Base-by-base conservation (phyloP, 2,888 invertebrate genomes). In the Craniophora ligustri region DNA sequence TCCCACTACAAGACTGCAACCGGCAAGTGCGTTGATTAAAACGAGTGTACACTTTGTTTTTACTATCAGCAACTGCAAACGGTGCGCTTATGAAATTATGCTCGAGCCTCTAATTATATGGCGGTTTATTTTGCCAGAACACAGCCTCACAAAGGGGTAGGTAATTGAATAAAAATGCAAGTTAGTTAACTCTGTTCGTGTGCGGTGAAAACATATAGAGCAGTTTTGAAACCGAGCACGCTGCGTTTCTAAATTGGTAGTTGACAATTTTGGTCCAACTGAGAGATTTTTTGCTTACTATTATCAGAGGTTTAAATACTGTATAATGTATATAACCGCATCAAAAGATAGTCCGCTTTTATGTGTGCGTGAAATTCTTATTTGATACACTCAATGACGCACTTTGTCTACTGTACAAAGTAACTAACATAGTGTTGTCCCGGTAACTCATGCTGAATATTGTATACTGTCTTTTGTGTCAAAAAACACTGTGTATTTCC, bases 141-240 rank as follows among this genome's bases (percentile, higher is more conserved):
- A 66, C 41, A 61, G 55, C 48, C 45, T 28, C 65, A 73, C 76
- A 78, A 78, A 79, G 68, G 72, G 75, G 58, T 54, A 63, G 38
- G 61, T 76, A 79, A 78, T 79, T 77, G 67, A 66, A 78, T 77
- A 77, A 79, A 81, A 75, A 79, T 67, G 67, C 74, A 67, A 69
- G 76, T 71, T 73, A 69, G 72, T 75, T 72, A 68, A 68, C 73
- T 67, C 63, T 38, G 46, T 51, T 61, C 49, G 51, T 44, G 54
- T 61, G 47, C 60, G 59, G 21, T 57, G 46, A 36, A 54, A 67
- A 72, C 60, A 66, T 34, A 71, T 1, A 41, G 51, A 1, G 2
- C 7, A 4, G 8, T 47, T 23, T 59, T 56, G 11, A 44, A 15
- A 32, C 40, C 38, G 53, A 0, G 13, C 30, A 23, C 38, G 51